Percentiles rank a stretch among this genome's conserved stretches.
These are phyloP conservation scores for Euwallacea fornicatus DNA, from an alignment of 1,140 invertebrate species.

Conservation along the genomic window DNA sequence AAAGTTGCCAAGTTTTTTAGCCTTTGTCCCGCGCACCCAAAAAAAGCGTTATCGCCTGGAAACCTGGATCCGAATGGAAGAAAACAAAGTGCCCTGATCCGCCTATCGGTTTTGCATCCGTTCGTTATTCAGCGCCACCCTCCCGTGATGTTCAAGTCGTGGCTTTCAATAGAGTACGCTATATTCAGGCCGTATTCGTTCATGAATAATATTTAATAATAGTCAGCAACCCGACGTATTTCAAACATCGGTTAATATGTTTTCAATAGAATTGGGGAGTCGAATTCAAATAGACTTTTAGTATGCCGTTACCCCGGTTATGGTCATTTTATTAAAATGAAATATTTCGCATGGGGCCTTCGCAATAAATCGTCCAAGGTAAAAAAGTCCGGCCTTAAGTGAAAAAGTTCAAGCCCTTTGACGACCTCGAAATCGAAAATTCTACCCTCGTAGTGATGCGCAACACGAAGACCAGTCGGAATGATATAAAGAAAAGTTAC, in stretches of 20 bases:
- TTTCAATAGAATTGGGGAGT: constrained; percentile 9
- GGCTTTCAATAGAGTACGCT: constrained; percentile 8
- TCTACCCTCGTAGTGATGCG: no score
- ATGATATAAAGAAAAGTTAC: no score
- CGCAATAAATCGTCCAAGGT: neutral
- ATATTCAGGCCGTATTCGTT: constrained; percentile 10
- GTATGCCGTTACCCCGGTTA: neutral
- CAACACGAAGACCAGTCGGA: no score
- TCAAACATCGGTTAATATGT: constrained; percentile 9
- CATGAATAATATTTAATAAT: constrained; percentile 17
- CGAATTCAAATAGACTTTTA: constrained; percentile 8
- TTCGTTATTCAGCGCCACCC: neutral
- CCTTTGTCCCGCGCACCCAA: no score
- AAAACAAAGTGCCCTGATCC: no score
- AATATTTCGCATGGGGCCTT: constrained; percentile 1
- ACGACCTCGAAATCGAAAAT: no score
- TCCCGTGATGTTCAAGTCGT: constrained; percentile 1
- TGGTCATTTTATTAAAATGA: constrained; percentile 3
- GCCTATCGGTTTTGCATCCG: neutral
- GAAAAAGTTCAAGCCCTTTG: neutral
- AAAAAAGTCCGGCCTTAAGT: neutral
- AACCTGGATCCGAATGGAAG: no score
- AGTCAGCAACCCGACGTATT: constrained; percentile 10
- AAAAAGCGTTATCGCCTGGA: no score
- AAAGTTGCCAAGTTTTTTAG: no score